Evolutionary conservation across 2,113 vertebrate genomes (phyloP).

Genomic region (Colistium nudipinnis): DNA sequence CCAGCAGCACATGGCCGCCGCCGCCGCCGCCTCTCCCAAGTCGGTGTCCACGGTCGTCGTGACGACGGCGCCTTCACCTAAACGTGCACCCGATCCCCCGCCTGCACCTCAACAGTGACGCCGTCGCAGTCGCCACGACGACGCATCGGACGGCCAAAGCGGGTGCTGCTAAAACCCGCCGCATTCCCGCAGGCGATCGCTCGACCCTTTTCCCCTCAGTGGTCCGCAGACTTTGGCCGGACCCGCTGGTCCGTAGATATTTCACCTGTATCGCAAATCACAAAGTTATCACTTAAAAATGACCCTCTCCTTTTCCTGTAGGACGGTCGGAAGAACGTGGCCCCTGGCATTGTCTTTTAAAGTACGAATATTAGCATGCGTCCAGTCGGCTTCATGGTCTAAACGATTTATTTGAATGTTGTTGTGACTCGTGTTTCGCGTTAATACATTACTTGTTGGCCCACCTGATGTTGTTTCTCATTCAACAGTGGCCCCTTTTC

Average conservation of each 20-base stretch:
- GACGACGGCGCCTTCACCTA: conserved; percentile 90
- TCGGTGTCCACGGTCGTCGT: conserved; percentile 95
- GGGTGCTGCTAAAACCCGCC: too few relatives aligned
- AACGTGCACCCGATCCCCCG: conserved; percentile 87
- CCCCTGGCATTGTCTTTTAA: neutral
- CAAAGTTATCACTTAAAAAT: neutral
- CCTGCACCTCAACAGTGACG: conserved; percentile 71
- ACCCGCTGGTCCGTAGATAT: neutral
- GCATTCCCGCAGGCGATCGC: too few relatives aligned
- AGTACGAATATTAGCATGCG: neutral
- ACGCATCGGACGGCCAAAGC: too few relatives aligned
- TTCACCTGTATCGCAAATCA: neutral
- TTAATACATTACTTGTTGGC: conserved; percentile 8
- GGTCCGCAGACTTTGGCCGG: neutral
- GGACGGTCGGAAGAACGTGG: neutral
- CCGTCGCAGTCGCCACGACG: too few relatives aligned
- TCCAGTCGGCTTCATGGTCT: neutral
- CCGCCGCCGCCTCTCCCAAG: conserved; percentile 87
- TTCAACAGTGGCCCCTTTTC: neutral
- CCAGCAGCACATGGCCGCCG: conserved; percentile 88
- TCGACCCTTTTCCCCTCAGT: neutral
- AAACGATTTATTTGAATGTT: conserved; percentile 6
- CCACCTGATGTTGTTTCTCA: neutral
- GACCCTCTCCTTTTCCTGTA: neutral
- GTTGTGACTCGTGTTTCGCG: conserved; percentile 27